Base-by-base conservation (phyloP, 2,113 vertebrate species). In the Scatophagus argus region DNA sequence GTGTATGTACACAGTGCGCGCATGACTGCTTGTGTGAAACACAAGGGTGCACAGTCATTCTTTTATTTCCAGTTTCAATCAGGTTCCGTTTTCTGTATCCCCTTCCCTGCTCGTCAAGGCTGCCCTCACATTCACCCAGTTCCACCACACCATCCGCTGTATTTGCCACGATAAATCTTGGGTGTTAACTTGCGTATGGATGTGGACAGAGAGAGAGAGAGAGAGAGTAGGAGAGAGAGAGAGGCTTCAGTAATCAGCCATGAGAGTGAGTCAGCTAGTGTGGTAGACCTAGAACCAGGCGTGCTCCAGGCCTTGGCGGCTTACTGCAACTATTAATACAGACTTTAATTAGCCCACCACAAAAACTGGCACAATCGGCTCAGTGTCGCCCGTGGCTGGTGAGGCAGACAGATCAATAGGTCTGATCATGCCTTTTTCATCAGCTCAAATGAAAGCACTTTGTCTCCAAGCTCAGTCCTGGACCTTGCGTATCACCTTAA, bases 381-480 rank as follows among this genome's bases (percentile, higher is more conserved):
- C 89, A 82, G 87, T 90, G 93, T 93, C 86, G 91, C 92, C 93
- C 36, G 49, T 77, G 87, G 91, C 89, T 89, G 86, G 77, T 39
- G 75, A 86, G 70, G 84, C 89, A 87, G 85, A 81, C 89, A 77
- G 93, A 94, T 94, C 93, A 89, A 94, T 94, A 92, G 60, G 84
- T 92, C 90, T 89, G 93, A 93, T 94, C 93, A 93, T 91, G 90
- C 84, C 89, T 93, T 93, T 90, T 89, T 94, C 91, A 91, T 91
- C 89, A 90, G 87, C 86, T 89, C 83, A 92, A 94, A 94, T 94
- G 92, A 94, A 94, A 93, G 91, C 88, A 88, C 92, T 95, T 94
- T 90, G 93, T 95, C 94, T 93, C 87, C 62, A 6, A 83, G 84
- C 82, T 74, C 82, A 80, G 82, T 61, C 65, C 66, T 59, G 84